These are phyloP conservation scores for Drosophila eohydei DNA, from an alignment of 2,888 invertebrate genomes.

Conservation along the genomic window DNA sequence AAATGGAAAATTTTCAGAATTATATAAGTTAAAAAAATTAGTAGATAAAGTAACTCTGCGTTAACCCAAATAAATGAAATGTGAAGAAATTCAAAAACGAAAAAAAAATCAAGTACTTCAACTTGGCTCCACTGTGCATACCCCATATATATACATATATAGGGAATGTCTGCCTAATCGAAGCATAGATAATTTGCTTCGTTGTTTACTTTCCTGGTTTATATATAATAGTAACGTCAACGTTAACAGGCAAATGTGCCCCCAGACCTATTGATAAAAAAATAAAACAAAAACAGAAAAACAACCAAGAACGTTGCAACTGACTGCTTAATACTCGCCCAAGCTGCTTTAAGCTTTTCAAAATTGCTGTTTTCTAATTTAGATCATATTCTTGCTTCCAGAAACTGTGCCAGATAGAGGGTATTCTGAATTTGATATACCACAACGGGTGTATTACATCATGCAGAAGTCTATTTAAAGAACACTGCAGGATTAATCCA, in stretches of 20 bases:
- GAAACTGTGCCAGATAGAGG: too few species aligned
- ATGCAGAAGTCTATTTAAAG: too few species aligned
- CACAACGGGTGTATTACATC: too few species aligned
- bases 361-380: neutral
- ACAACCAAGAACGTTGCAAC: neutral
- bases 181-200: constrained; percentile 72
- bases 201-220: constrained; percentile 75
- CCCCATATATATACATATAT: constrained; percentile 2
- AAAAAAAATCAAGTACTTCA: neutral
- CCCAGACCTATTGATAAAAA: constrained; percentile 65
- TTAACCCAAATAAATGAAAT: constrained; percentile 1
- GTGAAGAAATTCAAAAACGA: neutral
- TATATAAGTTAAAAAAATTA: neutral
- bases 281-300: constrained; percentile 12
- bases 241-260: constrained; percentile 35
- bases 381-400: too few species aligned
- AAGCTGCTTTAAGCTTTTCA: neutral
- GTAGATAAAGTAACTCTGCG: neutral
- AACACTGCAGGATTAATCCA: too few species aligned
- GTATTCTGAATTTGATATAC: too few species aligned
- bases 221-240: constrained; percentile 65
- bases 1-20: neutral
- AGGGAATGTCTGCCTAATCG: constrained; percentile 58
- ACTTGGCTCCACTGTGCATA: constrained; percentile 44
- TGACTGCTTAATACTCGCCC: neutral